These are phyloP conservation scores for Antechinus stuartii DNA, from an alignment of 2,113 vertebrate genomes.

Conservation along the genomic window DNA sequence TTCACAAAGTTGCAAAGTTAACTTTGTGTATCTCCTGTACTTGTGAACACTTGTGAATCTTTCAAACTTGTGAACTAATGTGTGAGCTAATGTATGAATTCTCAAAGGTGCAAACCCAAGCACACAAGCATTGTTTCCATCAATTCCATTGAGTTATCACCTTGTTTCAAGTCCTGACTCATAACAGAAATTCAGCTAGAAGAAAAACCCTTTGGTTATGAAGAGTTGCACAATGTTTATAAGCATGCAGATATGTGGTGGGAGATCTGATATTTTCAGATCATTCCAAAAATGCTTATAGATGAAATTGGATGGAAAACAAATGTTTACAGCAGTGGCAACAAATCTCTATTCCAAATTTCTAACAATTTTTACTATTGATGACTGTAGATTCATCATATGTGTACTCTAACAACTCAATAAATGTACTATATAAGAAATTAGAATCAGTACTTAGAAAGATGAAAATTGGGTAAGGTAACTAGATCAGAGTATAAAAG, in stretches of 20 bases:
- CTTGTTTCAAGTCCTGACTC: too few relatives aligned
- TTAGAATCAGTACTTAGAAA: background rate
- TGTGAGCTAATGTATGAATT: too few relatives aligned
- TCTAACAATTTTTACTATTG: background rate
- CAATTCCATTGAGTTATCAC: too few relatives aligned
- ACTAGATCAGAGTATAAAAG: background rate
- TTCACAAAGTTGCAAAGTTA: too few relatives aligned
- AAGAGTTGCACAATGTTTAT: background rate
- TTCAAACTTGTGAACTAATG: too few relatives aligned
- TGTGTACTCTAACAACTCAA: background rate
- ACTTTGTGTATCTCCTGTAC: too few relatives aligned
- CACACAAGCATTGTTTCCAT: too few relatives aligned
- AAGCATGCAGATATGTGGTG: background rate
- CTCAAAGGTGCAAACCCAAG: too few relatives aligned
- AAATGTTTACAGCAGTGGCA: background rate
- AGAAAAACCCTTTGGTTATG: background rate
- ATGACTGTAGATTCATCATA: background rate
- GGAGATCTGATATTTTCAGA: background rate
- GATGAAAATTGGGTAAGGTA: background rate
- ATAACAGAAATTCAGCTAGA: background rate
- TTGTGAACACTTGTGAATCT: too few relatives aligned
- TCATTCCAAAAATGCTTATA: background rate
- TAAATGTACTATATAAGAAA: background rate
- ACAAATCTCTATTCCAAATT: background rate
- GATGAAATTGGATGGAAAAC: background rate